A percentile compares a stretch with the other conserved stretches of the same genome.
phyloP scores from a whole-genome alignment of 1,140 invertebrate species.

The Anthonomus grandis region DNA sequence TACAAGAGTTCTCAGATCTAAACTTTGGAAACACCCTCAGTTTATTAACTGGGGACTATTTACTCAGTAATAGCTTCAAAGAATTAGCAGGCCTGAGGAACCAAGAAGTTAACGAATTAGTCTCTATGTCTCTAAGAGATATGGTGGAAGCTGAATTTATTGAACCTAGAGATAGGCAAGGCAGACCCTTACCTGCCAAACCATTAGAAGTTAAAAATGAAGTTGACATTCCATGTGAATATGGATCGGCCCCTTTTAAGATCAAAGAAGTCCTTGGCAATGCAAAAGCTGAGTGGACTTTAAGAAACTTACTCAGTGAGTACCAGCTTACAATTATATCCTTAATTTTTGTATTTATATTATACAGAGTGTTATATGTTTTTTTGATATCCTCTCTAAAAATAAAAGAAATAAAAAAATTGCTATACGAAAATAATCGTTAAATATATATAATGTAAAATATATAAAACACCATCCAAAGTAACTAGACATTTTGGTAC shows the following conservation, averaged over 20 bases:
- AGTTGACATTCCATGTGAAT: conserved; percentile 30
- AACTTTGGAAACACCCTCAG: conserved; percentile 94
- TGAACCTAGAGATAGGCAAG: conserved; percentile 76
- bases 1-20: conserved; percentile 67
- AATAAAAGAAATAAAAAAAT: neutral
- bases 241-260: conserved; percentile 33
- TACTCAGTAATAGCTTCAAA: conserved; percentile 72
- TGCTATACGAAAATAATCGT: neutral
- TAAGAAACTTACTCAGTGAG: conserved; percentile 71
- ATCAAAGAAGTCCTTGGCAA: conserved; percentile 40
- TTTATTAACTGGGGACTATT: conserved; percentile 69
- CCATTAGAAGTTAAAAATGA: conserved; percentile 43
- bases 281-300: conserved; percentile 70
- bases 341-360: too few relatives aligned
- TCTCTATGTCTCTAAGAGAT: conserved; percentile 81
- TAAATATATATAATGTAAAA: too few relatives aligned
- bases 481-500: too few relatives aligned
- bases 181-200: conserved; percentile 72
- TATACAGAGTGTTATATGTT: too few relatives aligned
- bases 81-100: conserved; percentile 76
- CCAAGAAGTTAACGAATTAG: conserved; percentile 80
- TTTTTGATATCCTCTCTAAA: too few relatives aligned
- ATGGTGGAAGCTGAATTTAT: conserved; percentile 88
- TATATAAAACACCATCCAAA: too few relatives aligned
- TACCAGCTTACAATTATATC: neutral